These are phyloP conservation scores for Parelbella ahira DNA, from an alignment of 2,888 invertebrate genomes.

Conservation along the genomic window DNA sequence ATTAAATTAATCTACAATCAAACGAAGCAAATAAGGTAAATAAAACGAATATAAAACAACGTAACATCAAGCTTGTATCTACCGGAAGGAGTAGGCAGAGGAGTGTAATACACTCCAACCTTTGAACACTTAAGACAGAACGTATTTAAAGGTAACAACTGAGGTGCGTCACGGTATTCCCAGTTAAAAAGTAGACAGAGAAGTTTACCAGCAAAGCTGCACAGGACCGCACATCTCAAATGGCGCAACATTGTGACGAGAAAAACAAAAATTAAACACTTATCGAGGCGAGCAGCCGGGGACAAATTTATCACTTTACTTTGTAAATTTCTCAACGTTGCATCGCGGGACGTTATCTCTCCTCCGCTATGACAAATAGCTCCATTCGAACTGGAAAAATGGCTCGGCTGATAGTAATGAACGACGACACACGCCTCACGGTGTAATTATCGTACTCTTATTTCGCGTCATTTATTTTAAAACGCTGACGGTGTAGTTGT, in stretches of 20 bases:
- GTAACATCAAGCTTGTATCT: too few species aligned
- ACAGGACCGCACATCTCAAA: not conserved
- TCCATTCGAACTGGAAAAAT: conserved; percentile 24
- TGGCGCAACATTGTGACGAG: not conserved
- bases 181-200: too few species aligned
- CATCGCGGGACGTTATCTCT: conserved; percentile 15
- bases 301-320: conserved; percentile 17
- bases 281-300: conserved; percentile 16
- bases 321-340: conserved; percentile 14
- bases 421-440: conserved; percentile 7
- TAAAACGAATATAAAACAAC: too few species aligned
- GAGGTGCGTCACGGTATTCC: too few species aligned
- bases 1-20: too few species aligned
- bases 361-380: conserved; percentile 18
- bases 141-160: too few species aligned
- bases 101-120: too few species aligned
- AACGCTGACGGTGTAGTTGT: not conserved
- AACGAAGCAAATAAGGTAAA: too few species aligned
- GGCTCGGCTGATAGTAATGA: conserved; percentile 16
- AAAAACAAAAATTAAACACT: conserved; percentile 6
- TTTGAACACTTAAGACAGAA: too few species aligned
- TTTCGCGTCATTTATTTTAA: conserved; percentile 4
- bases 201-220: too few species aligned
- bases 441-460: conserved; percentile 13
- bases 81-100: too few species aligned